phyloP scores from a whole-genome alignment of 2,888 invertebrate genomes.

The Erebia aethiops region DNA sequence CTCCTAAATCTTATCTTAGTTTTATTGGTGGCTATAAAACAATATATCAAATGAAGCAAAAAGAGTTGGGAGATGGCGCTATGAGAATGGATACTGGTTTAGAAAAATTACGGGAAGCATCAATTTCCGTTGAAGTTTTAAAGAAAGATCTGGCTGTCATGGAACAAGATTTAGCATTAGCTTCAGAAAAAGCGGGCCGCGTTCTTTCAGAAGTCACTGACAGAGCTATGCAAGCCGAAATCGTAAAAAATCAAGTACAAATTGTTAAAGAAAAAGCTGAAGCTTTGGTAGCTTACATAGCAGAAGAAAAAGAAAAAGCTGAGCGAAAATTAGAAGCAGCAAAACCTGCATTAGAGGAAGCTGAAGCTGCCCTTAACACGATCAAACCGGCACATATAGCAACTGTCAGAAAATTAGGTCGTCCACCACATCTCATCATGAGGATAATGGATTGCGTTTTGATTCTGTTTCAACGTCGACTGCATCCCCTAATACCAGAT shows the following conservation, averaged over 20 bases:
- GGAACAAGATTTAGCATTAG: constrained; percentile 96
- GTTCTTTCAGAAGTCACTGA: constrained; percentile 95
- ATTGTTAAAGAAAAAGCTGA: constrained; percentile 98
- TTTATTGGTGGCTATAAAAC: constrained; percentile 98
- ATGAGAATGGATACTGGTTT: constrained; percentile 97
- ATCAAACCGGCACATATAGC: constrained; percentile 98
- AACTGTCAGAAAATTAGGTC: constrained; percentile 95
- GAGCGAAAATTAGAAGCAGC: constrained; percentile 97
- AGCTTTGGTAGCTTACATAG: constrained; percentile 92
- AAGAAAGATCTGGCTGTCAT: constrained; percentile 96
- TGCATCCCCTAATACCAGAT: constrained; percentile 92
- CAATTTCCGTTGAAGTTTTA: constrained; percentile 94
- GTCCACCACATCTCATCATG: constrained; percentile 98
- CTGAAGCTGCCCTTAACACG: constrained; percentile 96
- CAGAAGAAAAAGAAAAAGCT: constrained; percentile 94
- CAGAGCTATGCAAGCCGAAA: constrained; percentile 96
- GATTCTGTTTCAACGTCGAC: constrained; percentile 94
- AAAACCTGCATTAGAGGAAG: constrained; percentile 97
- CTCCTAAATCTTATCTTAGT: constrained; percentile 97
- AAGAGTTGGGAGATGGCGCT: constrained; percentile 94
- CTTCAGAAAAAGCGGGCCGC: constrained; percentile 95
- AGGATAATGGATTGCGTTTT: constrained; percentile 98
- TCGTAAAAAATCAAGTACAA: constrained; percentile 97
- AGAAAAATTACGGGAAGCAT: constrained; percentile 97
- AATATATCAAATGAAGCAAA: constrained; percentile 94